phyloP scores from a whole-genome alignment of 30 jellyfish, hydroid and myxozoan species.

The Mastigias papua region DNA sequence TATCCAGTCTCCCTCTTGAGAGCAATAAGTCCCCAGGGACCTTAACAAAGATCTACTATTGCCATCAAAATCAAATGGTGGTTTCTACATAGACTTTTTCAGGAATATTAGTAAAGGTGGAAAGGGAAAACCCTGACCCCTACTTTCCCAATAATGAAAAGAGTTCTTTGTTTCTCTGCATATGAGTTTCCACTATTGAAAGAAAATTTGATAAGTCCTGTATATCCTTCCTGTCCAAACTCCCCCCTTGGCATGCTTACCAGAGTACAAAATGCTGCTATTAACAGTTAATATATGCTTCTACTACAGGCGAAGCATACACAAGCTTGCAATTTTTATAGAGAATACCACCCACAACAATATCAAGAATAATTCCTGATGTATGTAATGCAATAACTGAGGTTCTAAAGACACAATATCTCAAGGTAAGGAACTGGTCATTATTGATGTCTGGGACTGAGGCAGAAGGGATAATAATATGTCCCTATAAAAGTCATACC shows the following conservation, averaged over 20 bases:
- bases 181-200: no score
- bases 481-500: not conserved
- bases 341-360: conserved; percentile 40
- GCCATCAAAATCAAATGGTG: not conserved
- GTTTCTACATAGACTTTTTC: not conserved
- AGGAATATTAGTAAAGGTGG: not conserved
- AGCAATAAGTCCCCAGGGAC: not conserved
- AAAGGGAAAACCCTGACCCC: not conserved
- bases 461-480: not conserved
- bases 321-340: conserved; percentile 35
- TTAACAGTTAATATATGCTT: not conserved
- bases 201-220: not conserved
- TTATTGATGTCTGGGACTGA: not conserved
- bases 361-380: not conserved
- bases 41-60: not conserved
- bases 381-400: conserved; percentile 34
- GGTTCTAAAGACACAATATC: conserved; percentile 11
- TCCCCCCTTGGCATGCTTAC: not conserved
- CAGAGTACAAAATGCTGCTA: not conserved
- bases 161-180: not conserved
- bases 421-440: not conserved
- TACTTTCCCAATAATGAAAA: not conserved
- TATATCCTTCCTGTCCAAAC: not conserved
- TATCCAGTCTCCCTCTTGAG: not conserved
- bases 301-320: conserved; percentile 46